Conservation (phyloP, 2,888 invertebrate genomes). For the Muschampia plurimacula region DNA sequence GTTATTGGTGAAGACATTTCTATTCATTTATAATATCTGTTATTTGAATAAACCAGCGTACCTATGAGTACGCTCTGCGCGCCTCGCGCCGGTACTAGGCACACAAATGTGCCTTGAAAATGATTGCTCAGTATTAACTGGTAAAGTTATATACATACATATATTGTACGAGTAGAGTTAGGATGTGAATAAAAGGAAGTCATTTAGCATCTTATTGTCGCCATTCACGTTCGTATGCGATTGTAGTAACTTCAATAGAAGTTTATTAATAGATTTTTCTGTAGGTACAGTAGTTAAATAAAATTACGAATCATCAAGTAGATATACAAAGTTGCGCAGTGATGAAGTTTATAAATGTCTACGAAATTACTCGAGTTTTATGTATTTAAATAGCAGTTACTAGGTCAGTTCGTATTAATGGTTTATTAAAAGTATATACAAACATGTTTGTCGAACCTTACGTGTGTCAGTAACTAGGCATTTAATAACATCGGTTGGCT, state of each 20-base stretch:
- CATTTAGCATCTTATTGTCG: background rate
- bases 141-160: background rate
- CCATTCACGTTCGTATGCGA: background rate
- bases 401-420: too few relatives aligned
- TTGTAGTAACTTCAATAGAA: background rate
- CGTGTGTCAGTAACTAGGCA: too few relatives aligned
- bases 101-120: background rate
- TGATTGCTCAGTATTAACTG: slow-evolving; percentile 5
- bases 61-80: background rate
- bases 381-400: too few relatives aligned
- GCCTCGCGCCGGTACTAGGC: background rate
- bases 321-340: too few relatives aligned
- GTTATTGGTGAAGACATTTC: slow-evolving; percentile 5
- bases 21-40: background rate
- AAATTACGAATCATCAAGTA: too few relatives aligned
- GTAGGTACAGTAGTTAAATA: too few relatives aligned
- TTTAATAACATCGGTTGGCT: too few relatives aligned
- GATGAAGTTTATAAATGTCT: too few relatives aligned
- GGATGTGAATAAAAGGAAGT: slow-evolving; percentile 8
- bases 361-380: too few relatives aligned
- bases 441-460: too few relatives aligned
- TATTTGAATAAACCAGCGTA: background rate
- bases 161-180: slow-evolving; percentile 1
- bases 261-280: too few relatives aligned
- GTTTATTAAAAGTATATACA: too few relatives aligned